Evolutionary conservation across 2,797 vertebrate species (phyloP).

Genomic region (Hydrocynus forskahlii): DNA sequence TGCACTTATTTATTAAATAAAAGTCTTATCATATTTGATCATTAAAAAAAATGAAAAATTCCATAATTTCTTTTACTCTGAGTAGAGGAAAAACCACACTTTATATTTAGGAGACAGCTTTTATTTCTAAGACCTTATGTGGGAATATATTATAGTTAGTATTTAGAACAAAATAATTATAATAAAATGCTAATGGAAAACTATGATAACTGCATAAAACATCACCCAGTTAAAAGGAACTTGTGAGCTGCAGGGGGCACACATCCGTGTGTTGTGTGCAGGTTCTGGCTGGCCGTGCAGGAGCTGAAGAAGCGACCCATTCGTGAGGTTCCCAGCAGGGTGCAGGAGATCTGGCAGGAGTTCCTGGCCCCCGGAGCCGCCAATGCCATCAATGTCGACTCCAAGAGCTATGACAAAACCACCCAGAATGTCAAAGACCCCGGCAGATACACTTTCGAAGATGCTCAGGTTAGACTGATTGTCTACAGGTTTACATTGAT

Average conservation of each 20-base stretch:
- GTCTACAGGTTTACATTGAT: background rate
- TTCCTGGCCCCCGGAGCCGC: conserved; percentile 86
- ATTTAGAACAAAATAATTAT: too few relatives aligned
- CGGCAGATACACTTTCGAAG: conserved; percentile 84
- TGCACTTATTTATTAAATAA: background rate
- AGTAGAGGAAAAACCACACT: background rate
- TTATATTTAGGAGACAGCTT: too few relatives aligned
- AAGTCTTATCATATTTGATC: background rate
- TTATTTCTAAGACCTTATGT: too few relatives aligned
- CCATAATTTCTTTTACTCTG: too few relatives aligned
- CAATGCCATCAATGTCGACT: conserved; percentile 87
- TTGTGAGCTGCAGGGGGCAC: too few relatives aligned
- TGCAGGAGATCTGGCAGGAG: conserved; percentile 88
- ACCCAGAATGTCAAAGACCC: conserved; percentile 87
- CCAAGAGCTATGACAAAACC: conserved; percentile 89
- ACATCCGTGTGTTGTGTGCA: conserved; percentile 44
- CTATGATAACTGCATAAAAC: too few relatives aligned
- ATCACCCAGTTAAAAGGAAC: too few relatives aligned
- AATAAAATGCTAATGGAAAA: too few relatives aligned
- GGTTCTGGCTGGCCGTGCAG: conserved; percentile 88
- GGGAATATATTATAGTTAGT: too few relatives aligned
- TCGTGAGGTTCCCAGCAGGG: conserved; percentile 80
- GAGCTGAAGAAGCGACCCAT: conserved; percentile 85
- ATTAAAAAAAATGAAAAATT: too few relatives aligned
- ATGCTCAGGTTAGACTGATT: conserved; percentile 80